A percentile compares a stretch with the other conserved stretches of the same genome.
Conservation (phyloP, 2,888 invertebrate genomes). For the Odontomyia ornata region DNA sequence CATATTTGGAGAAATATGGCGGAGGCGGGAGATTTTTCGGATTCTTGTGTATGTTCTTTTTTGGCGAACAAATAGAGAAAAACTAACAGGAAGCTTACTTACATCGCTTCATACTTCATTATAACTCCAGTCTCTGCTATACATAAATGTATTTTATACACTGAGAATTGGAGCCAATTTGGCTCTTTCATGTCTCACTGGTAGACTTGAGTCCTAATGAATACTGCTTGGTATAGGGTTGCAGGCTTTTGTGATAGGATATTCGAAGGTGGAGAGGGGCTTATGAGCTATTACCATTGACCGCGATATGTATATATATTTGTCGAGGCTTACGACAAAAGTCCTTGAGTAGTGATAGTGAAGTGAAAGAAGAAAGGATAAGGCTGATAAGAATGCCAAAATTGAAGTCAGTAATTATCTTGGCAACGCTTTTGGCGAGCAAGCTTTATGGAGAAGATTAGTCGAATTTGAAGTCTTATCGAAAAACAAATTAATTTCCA, state of each 20-base stretch:
- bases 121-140: background rate
- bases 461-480: too few relatives aligned
- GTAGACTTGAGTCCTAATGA: background rate
- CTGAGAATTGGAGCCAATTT: slow-evolving; percentile 22
- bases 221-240: background rate
- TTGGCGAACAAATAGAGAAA: slow-evolving; percentile 33
- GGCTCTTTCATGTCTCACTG: background rate
- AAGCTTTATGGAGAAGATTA: too few relatives aligned
- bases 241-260: background rate
- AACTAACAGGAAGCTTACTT: slow-evolving; percentile 26
- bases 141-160: background rate
- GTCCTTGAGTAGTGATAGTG: background rate
- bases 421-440: background rate
- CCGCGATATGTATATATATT: background rate
- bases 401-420: background rate
- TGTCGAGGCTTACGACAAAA: background rate
- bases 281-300: slow-evolving; percentile 26
- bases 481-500: too few relatives aligned
- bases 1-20: slow-evolving; percentile 20
- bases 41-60: slow-evolving; percentile 27
- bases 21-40: slow-evolving; percentile 5
- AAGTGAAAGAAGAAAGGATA: background rate
- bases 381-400: background rate
- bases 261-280: background rate
- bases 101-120: slow-evolving; percentile 17